Evolutionary conservation across 2,888 invertebrate genomes (phyloP), one percentile per base, ranked within the genome.

Genomic region (Ornithoptera priamus): DNA sequence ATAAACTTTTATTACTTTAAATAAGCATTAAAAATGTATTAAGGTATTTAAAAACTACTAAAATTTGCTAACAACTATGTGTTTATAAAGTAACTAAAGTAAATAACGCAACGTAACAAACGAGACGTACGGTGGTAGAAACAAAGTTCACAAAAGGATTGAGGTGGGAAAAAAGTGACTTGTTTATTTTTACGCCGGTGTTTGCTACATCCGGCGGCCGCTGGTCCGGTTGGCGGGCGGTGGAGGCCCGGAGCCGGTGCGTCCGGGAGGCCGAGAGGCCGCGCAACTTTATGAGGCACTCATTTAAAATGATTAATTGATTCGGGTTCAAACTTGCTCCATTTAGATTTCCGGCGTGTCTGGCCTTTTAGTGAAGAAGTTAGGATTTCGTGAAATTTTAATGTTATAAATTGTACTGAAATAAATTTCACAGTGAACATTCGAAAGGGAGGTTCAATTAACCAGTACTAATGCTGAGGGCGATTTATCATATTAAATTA

Each of bases 281-380:
- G 66, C 62, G 69, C 60, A 71, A 72, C 68, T 71, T 75, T 71
- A 72, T 67, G 70, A 71, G 71, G 63, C 67, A 71, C 67, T 72
- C 65, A 72, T 71, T 72, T 71, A 65, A 64, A 61, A 67, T 75
- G 72, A 73, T 75, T 75, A 73, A 75, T 72, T 70, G 71, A 72
- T 71, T 69, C 68, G 68, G 70, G 70, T 72, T 66, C 62, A 62
- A 65, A 66, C 62, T 72, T 70, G 62, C 39, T 53, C 39, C 62
- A 66, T 70, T 70, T 66, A 62, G 62, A 66, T 70, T 65, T 46
- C 20, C 39, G 57, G 57, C 65, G 65, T 62, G 69, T 69, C 65
- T 65, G 46, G 46, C 69, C 69, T 69, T 62, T 62, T 62, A 62
- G 46, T 24, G 20, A 20, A 22, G 56, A 62, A 68, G 17, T 36